These are phyloP conservation scores for Sussaba pulchella DNA, from an alignment of 2,888 invertebrate genomes.

Conservation along the genomic window DNA sequence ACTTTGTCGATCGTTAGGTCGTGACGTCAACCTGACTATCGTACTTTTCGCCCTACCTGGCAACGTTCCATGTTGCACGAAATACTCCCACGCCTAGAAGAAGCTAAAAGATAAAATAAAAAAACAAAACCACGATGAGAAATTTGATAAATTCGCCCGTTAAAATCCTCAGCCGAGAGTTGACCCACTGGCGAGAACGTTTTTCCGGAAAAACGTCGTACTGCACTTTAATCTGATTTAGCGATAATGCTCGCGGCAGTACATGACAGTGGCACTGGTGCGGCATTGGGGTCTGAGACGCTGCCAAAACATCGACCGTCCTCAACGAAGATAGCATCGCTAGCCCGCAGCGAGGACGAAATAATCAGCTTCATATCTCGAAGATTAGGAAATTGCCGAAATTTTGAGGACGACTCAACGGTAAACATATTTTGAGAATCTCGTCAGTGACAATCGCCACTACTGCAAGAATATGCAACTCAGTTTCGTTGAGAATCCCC, in stretches of 20 bases:
- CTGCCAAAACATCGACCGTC: background rate
- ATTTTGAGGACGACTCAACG: background rate
- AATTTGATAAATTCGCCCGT: slow-evolving; percentile 1
- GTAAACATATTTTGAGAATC: background rate
- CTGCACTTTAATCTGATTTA: slow-evolving; percentile 3
- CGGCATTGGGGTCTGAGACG: background rate
- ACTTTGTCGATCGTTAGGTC: background rate
- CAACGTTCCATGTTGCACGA: slow-evolving; percentile 13
- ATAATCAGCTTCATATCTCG: background rate
- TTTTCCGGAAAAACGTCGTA: slow-evolving; percentile 6
- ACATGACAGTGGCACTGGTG: background rate
- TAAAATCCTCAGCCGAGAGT: background rate
- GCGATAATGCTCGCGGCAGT: background rate
- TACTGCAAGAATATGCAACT: no score
- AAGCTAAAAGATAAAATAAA: no score
- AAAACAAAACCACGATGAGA: no score
- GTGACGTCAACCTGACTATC: slow-evolving; percentile 3
- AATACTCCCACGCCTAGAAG: background rate
- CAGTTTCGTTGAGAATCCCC: no score
- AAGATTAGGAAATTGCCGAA: background rate
- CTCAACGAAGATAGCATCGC: slow-evolving; percentile 2
- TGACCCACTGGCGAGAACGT: slow-evolving; percentile 13
- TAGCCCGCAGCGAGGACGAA: background rate
- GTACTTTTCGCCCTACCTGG: slow-evolving; percentile 5
- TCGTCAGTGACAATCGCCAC: no score